Evolutionary conservation across 2,888 invertebrate species (phyloP).

Genomic region (Morpho helenor): DNA sequence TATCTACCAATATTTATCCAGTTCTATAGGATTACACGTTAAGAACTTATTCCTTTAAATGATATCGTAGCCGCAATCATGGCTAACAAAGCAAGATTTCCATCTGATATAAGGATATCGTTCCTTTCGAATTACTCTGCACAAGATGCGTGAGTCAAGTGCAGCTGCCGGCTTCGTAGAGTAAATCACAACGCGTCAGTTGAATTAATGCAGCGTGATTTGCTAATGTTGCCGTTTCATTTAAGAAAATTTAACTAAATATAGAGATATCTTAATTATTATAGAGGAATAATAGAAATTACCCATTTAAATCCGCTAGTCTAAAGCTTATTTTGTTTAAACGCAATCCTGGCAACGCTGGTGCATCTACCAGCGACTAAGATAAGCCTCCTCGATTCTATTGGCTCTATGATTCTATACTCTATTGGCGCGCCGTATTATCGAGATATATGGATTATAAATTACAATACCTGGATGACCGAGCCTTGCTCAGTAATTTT

Average conservation of each 20-base stretch:
- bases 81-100: slow-evolving; percentile 7
- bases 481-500: too few relatives aligned
- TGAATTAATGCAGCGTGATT: slow-evolving; percentile 59
- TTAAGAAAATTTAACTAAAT: background rate
- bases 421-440: too few relatives aligned
- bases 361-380: too few relatives aligned
- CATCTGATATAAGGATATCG: slow-evolving; percentile 25
- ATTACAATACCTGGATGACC: too few relatives aligned
- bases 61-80: slow-evolving; percentile 5
- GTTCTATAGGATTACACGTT: background rate
- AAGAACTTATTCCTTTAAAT: slow-evolving; percentile 4
- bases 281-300: too few relatives aligned
- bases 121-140: slow-evolving; percentile 16
- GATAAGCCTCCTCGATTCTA: too few relatives aligned
- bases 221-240: slow-evolving; percentile 21
- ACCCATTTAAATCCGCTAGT: too few relatives aligned
- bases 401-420: too few relatives aligned
- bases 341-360: too few relatives aligned
- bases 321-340: too few relatives aligned
- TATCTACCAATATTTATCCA: background rate
- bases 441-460: too few relatives aligned
- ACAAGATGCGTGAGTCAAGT: slow-evolving; percentile 53
- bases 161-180: slow-evolving; percentile 58
- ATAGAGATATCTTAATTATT: background rate
- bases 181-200: slow-evolving; percentile 58